These are phyloP conservation scores for Antedon bifida DNA, from an alignment of 35 echinoderm and acorn worm species.

Conservation along the genomic window DNA sequence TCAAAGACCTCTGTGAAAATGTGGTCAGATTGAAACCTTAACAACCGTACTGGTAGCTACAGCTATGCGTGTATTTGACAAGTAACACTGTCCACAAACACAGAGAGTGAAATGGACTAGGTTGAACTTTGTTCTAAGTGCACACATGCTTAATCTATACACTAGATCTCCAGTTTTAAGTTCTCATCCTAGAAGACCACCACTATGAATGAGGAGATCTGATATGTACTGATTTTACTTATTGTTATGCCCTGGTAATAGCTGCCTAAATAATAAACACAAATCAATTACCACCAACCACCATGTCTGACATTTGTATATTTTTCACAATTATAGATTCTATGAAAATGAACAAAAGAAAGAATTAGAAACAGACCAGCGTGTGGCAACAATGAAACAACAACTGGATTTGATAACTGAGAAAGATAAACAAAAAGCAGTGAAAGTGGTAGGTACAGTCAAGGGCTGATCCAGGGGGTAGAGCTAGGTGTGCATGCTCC, in stretches of 20 bases:
- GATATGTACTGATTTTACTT: no score
- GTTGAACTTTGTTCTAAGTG: not conserved
- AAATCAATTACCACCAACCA: not conserved
- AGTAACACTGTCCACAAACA: not conserved
- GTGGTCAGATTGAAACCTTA: no score
- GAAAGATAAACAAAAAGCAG: slow-evolving; percentile 22
- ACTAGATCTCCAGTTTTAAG: no score
- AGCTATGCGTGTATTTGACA: not conserved
- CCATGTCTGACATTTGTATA: not conserved
- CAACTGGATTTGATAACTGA: slow-evolving; percentile 26
- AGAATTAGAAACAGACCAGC: slow-evolving; percentile 50
- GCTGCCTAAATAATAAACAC: no score
- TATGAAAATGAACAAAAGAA: slow-evolving; percentile 99
- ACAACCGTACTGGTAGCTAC: no score
- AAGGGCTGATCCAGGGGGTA: no score
- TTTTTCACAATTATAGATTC: slow-evolving; percentile 22
- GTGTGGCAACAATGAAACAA: slow-evolving; percentile 47
- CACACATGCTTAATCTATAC: no score
- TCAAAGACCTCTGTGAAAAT: no score
- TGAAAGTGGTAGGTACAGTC: slow-evolving; percentile 27
- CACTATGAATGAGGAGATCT: no score
- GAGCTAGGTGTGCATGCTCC: no score
- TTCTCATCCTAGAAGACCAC: no score
- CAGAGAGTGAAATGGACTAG: not conserved
- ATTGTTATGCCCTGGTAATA: no score